These are phyloP conservation scores for Protaetia brevitarsis DNA, from an alignment of 1,140 invertebrate species.

Conservation along the genomic window DNA sequence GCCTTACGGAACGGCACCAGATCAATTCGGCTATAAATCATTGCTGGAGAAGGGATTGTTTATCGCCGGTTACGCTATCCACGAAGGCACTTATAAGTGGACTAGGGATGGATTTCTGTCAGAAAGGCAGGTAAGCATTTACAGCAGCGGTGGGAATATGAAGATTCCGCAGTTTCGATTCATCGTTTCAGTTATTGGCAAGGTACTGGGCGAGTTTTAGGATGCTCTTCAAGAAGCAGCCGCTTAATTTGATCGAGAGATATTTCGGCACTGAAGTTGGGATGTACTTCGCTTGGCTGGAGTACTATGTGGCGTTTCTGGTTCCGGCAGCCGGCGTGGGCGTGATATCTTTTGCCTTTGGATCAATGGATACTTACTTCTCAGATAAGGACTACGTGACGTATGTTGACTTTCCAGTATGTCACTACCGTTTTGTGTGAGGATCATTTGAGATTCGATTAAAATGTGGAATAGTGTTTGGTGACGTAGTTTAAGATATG, in stretches of 20 bases:
- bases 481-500: too few relatives aligned
- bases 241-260: constrained; percentile 43
- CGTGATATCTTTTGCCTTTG: constrained; percentile 30
- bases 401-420: too few relatives aligned
- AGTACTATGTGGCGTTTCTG: constrained; percentile 55
- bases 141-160: neutral
- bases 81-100: constrained; percentile 53
- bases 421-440: too few relatives aligned
- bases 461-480: too few relatives aligned
- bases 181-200: constrained; percentile 38
- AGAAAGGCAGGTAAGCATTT: constrained; percentile 42
- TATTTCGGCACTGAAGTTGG: constrained; percentile 48
- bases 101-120: constrained; percentile 45
- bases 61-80: constrained; percentile 60
- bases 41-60: constrained; percentile 57
- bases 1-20: constrained; percentile 30
- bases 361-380: neutral
- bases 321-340: constrained; percentile 56
- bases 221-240: constrained; percentile 53
- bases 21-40: constrained; percentile 56
- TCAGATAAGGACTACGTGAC: neutral
- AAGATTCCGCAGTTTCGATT: neutral
- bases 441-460: too few relatives aligned
- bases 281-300: constrained; percentile 54
- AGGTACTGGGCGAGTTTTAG: constrained; percentile 48